Conservation (phyloP, 1,140 invertebrate genomes). For the Calycopis cecrops region DNA sequence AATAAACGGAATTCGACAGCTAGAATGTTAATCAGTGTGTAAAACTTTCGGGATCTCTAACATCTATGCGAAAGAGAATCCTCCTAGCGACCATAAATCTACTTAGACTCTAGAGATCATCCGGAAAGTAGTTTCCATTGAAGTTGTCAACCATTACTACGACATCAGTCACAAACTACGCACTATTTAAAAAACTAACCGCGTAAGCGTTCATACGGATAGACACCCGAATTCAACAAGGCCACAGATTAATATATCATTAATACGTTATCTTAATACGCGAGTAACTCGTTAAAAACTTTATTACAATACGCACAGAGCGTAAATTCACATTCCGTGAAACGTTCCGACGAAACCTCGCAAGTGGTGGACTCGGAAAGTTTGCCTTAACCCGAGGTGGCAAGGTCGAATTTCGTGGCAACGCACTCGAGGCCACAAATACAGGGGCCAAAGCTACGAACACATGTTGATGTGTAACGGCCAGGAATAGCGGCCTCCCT, state of each 20-base stretch:
- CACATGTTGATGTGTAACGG: slow-evolving; percentile 53
- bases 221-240: slow-evolving; percentile 33
- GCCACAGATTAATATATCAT: slow-evolving; percentile 41
- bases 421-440: slow-evolving; percentile 44
- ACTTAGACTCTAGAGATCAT: too few species aligned
- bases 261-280: slow-evolving; percentile 36
- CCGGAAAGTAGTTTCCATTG: too few species aligned
- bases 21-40: too few species aligned
- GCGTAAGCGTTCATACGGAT: slow-evolving; percentile 20
- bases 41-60: too few species aligned
- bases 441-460: slow-evolving; percentile 55
- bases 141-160: too few species aligned
- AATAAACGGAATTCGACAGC: too few species aligned
- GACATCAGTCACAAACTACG: neutral
- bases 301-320: slow-evolving; percentile 16
- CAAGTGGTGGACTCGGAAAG: slow-evolving; percentile 13
- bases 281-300: slow-evolving; percentile 16
- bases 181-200: neutral
- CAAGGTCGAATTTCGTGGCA: slow-evolving; percentile 37
- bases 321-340: slow-evolving; percentile 19
- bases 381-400: slow-evolving; percentile 1
- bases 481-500: slow-evolving; percentile 39
- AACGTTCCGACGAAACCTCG: slow-evolving; percentile 31
- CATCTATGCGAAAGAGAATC: too few species aligned
- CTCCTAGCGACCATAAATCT: too few species aligned